Conservation (phyloP, 1,140 invertebrate genomes). For the Belonocnema kinseyi region DNA sequence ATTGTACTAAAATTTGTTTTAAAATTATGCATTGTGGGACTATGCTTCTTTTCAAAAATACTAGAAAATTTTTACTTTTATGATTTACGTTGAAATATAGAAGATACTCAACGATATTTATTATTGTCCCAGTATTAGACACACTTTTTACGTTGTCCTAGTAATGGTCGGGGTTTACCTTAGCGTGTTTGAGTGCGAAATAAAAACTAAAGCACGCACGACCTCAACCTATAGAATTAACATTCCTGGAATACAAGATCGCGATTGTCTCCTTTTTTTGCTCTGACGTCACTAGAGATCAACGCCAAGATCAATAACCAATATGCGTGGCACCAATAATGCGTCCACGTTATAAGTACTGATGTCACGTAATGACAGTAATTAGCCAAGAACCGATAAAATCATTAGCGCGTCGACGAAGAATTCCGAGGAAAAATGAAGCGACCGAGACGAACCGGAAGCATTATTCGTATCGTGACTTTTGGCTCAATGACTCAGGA, state of each 20-base stretch:
- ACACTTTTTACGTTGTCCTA: too few relatives aligned
- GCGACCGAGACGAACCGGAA: constrained; percentile 1
- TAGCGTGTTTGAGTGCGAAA: not conserved
- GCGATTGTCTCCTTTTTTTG: constrained; percentile 6
- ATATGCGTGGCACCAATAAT: constrained; percentile 8
- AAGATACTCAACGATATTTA: too few relatives aligned
- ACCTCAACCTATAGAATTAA: constrained; percentile 3
- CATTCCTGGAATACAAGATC: constrained; percentile 23
- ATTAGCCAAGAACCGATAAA: not conserved
- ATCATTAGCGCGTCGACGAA: not conserved
- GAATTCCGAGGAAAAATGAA: constrained; percentile 3
- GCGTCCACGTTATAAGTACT: not conserved
- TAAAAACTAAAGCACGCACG: constrained; percentile 20
- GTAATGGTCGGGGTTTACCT: too few relatives aligned
- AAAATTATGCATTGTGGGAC: too few relatives aligned
- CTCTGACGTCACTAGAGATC: constrained; percentile 9
- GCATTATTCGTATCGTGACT: not conserved
- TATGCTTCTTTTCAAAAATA: too few relatives aligned
- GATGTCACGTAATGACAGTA: not conserved
- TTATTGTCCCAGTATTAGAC: too few relatives aligned
- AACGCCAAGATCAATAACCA: constrained; percentile 30
- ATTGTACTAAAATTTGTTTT: too few relatives aligned
- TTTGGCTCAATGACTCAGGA: not conserved
- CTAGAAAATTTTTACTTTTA: too few relatives aligned
- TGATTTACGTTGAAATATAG: too few relatives aligned